Base-by-base conservation (phyloP, 2,797 vertebrate species). In the Lycodopsis pacificus region DNA sequence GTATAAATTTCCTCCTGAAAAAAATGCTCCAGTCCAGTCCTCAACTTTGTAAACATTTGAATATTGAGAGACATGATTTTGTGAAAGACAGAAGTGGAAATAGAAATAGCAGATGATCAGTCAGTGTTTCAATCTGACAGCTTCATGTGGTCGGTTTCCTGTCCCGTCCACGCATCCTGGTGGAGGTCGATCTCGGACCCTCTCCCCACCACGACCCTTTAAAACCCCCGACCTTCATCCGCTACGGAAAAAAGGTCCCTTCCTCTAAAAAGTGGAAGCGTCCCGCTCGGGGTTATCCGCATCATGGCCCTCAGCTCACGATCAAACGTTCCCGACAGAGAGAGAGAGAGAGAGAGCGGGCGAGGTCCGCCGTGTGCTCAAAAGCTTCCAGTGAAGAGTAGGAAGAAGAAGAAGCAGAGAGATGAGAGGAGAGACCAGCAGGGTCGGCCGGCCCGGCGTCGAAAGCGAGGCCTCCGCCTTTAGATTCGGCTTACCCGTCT, bases 401-500 rank as follows among this genome's bases (percentile, higher is more conserved):
- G 78, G 83, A 83, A 86, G 81, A 89, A 81, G 84, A 85, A 83
- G 86, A 82, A 83, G 71, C 76, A 90, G 91, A 88, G 72, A 87
- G 76, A 86, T 62, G 69, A 88, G 49, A 85, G 77, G 7, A 79
- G 74, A 86, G 67, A 69, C 84, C 71, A 73, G 74, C 7, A 59
- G 69, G 66, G 38, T n/a, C 5, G 27, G 46, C 77, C 44, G 69
- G 66, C 80, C 42, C 42, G 10, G 58, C 27, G 12, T 19, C 0
- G 5, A 38, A 20, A 61, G 56, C 3, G 19, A 53, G 51, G 49
- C 70, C 57, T 22, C 48, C n/a, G 83, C 65, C 71, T 85, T 97
- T 94, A 99, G 91, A 99, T 98, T 67, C 97, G 96, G 82, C 97
- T 99, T 89, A 99, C 97, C 89, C 98, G 87, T 65, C 94, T 84